phyloP scores from a whole-genome alignment of 2,113 vertebrate genomes.

The Leucopternis melanops region DNA sequence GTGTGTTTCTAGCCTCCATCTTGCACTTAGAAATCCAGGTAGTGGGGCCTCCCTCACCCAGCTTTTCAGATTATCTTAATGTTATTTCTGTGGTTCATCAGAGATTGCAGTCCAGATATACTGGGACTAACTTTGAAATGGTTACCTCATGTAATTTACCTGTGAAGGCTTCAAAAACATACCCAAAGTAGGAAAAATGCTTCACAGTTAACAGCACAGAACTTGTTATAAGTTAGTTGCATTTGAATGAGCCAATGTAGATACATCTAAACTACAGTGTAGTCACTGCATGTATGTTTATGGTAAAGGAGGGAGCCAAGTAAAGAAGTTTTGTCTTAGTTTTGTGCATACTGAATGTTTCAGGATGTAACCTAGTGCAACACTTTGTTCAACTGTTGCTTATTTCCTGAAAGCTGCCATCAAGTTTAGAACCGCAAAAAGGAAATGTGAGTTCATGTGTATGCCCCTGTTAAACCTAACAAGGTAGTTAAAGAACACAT shows the following conservation, averaged over 20 bases:
- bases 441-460: conserved; percentile 23
- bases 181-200: background rate
- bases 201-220: background rate
- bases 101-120: background rate
- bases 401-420: conserved; percentile 36
- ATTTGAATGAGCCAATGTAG: background rate
- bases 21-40: background rate
- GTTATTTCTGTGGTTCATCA: background rate
- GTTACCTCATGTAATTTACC: background rate
- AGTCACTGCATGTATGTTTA: background rate
- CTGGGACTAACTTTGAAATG: background rate
- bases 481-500: background rate
- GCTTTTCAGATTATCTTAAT: background rate
- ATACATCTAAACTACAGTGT: background rate
- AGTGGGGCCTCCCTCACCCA: background rate
- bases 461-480: background rate
- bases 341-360: background rate
- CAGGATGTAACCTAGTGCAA: background rate
- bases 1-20: background rate
- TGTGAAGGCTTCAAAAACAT: background rate
- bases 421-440: conserved; percentile 43
- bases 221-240: background rate
- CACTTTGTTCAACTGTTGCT: background rate
- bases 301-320: background rate
- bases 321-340: background rate